A percentile compares a stretch with the other conserved stretches of the same genome.
phyloP scores from a whole-genome alignment of 1,140 invertebrate genomes.

The Leptopilina clavipes region DNA sequence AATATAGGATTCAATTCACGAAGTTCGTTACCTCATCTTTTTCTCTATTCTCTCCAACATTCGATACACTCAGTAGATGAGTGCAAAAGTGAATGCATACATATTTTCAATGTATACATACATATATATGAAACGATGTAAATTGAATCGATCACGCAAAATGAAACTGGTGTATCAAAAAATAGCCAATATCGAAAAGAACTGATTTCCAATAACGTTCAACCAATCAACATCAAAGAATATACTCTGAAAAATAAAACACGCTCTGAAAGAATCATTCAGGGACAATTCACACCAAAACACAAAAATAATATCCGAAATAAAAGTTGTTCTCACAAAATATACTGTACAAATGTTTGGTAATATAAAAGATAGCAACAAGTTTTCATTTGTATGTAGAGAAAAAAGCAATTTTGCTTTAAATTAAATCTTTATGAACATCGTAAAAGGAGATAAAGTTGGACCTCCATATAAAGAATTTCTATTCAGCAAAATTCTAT shows the following conservation, averaged over 20 bases:
- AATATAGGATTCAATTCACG: neutral
- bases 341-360: no score
- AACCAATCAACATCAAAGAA: neutral
- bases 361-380: no score
- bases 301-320: neutral
- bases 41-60: neutral
- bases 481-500: no score
- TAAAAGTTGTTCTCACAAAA: neutral
- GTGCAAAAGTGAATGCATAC: neutral
- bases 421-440: no score
- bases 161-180: neutral
- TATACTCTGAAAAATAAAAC: neutral
- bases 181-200: constrained; percentile 9
- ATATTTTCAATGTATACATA: neutral
- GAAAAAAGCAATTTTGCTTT: no score
- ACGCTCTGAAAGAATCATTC: neutral
- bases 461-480: no score
- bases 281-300: neutral
- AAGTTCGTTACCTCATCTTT: neutral
- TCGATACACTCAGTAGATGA: neutral
- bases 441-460: no score
- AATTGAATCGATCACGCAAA: neutral
- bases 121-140: neutral
- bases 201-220: constrained; percentile 21
- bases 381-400: no score